Percentiles rank a stretch among this genome's conserved stretches.
Evolutionary conservation across 2,113 vertebrate species (phyloP).

Genomic region (Anoura caudifer): DNA sequence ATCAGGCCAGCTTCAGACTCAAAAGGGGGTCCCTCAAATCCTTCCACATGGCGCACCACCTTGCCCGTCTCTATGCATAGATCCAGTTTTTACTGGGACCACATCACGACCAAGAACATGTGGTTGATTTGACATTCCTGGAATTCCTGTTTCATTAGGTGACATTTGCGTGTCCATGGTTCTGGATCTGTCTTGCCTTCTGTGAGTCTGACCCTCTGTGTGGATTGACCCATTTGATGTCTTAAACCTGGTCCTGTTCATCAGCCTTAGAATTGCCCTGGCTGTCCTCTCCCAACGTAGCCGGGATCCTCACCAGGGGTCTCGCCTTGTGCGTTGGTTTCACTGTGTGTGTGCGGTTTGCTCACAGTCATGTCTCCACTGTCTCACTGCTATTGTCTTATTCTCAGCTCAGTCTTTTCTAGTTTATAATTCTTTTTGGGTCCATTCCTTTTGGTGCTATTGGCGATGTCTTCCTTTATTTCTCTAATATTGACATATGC

Average conservation of each 20-base stretch:
- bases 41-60: background rate
- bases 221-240: background rate
- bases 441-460: background rate
- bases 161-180: background rate
- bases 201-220: background rate
- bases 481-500: background rate
- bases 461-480: background rate
- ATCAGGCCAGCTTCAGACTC: background rate
- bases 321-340: background rate
- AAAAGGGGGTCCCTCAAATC: background rate
- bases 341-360: background rate
- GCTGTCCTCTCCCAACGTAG: background rate
- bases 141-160: background rate
- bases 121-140: background rate
- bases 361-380: background rate
- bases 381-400: background rate
- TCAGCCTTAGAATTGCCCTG: background rate
- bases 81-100: background rate
- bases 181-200: background rate
- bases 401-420: background rate
- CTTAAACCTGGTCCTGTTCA: background rate
- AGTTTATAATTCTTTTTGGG: background rate
- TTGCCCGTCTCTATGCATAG: background rate
- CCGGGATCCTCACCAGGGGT: background rate
- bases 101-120: background rate